Evolutionary conservation across 1,140 invertebrate genomes (phyloP).

Genomic region (Copidosoma floridanum): DNA sequence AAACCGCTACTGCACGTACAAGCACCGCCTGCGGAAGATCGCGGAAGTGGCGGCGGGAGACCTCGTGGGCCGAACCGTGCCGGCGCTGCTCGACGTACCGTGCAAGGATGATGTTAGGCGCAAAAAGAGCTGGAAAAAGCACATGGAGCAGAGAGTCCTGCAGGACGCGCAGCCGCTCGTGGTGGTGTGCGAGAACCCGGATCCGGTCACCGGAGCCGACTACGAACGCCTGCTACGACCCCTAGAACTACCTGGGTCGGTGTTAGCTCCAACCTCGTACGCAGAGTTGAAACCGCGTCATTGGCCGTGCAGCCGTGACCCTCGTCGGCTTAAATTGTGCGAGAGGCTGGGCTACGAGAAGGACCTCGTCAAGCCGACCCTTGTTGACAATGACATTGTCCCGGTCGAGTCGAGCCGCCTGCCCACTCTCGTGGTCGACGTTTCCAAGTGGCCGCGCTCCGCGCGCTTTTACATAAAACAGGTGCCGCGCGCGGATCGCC

Average conservation of each 20-base stretch:
- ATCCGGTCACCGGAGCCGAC: no score
- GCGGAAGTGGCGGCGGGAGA: background rate
- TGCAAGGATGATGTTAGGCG: background rate
- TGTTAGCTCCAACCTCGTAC: fast-evolving
- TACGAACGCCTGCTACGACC: background rate
- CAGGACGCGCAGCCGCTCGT: background rate
- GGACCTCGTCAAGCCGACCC: background rate
- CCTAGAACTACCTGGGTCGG: background rate
- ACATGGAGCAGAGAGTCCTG: background rate
- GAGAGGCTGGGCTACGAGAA: background rate
- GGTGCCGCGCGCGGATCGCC: no score
- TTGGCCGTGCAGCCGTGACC: conserved; percentile 4
- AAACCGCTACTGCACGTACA: conserved; percentile 3
- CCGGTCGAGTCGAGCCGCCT: background rate
- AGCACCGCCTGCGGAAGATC: background rate
- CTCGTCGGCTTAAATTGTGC: background rate
- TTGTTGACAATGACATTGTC: background rate
- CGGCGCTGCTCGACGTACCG: background rate
- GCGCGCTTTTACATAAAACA: background rate
- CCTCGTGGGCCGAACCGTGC: background rate
- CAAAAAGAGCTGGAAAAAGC: background rate
- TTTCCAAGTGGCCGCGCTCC: background rate
- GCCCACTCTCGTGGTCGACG: conserved; percentile 4
- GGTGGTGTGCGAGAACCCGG: background rate
- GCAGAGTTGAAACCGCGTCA: no score